Conservation (phyloP, 2,113 vertebrate genomes). For the Cromileptes altivelis region DNA sequence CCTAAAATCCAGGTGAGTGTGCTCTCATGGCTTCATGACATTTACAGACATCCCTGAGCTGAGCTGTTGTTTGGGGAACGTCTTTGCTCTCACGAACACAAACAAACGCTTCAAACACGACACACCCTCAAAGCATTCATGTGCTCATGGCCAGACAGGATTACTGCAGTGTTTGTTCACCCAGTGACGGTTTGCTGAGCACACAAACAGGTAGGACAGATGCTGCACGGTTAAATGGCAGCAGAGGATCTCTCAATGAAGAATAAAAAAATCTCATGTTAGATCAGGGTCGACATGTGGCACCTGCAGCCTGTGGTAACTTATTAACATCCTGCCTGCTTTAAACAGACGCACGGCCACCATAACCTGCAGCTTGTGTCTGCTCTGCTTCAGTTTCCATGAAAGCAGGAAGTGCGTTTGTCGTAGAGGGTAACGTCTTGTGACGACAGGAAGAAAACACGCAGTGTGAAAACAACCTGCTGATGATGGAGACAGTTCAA, state of each 20-base stretch:
- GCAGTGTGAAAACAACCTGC: too few species aligned
- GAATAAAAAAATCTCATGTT: too few species aligned
- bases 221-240: too few species aligned
- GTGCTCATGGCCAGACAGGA: not conserved
- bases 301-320: not conserved
- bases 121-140: conserved; percentile 16
- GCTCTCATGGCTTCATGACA: not conserved
- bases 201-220: not conserved
- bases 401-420: conserved; percentile 19
- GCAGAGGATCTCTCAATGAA: too few species aligned
- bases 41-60: not conserved
- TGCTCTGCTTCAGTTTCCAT: not conserved
- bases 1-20: too few species aligned
- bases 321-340: not conserved
- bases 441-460: not conserved
- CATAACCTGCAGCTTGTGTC: not conserved
- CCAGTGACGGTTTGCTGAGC: not conserved
- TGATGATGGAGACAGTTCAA: too few species aligned
- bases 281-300: too few species aligned
- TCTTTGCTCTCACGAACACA: not conserved
- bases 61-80: not conserved
- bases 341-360: not conserved
- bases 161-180: conserved; percentile 32
- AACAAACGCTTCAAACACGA: not conserved
- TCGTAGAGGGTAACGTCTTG: not conserved